Evolutionary conservation across 2,888 invertebrate species (phyloP).

Genomic region (Drosophila birchii): DNA sequence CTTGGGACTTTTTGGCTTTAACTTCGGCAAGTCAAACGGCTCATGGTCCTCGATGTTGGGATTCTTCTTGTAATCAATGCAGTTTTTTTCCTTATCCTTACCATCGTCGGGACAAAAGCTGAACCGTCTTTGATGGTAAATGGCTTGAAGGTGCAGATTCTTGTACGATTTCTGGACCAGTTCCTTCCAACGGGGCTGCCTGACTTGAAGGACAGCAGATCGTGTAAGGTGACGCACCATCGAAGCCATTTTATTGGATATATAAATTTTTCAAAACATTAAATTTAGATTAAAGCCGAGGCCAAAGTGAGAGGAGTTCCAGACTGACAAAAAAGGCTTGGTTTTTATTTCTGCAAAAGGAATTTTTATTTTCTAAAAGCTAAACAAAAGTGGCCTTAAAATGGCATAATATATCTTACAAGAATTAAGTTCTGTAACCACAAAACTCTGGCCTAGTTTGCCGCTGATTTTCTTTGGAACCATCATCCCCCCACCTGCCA

Average conservation of each 20-base stretch:
- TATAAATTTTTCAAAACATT: background rate
- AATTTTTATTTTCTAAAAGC: background rate
- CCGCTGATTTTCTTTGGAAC: background rate
- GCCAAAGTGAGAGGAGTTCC: background rate
- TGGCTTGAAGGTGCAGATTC: background rate
- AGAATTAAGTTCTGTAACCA: background rate
- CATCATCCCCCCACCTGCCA: slow-evolving; percentile 1
- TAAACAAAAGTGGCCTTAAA: background rate
- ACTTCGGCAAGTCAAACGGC: background rate
- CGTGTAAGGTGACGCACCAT: slow-evolving; percentile 4
- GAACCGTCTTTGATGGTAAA: background rate
- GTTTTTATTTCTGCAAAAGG: background rate
- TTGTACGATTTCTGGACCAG: background rate
- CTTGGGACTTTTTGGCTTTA: background rate
- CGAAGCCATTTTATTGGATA: background rate
- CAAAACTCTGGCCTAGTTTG: slow-evolving; percentile 13
- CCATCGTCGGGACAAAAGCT: background rate
- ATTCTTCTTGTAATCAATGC: slow-evolving; percentile 4
- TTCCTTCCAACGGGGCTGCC: slow-evolving; percentile 11
- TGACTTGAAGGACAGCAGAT: background rate
- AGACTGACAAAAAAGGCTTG: background rate
- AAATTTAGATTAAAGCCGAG: background rate
- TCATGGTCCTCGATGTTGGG: background rate
- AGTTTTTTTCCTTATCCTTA: background rate
- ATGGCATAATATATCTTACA: background rate